phyloP scores from a whole-genome alignment of 2,797 vertebrate species.

The Spondyliosoma cantharus region DNA sequence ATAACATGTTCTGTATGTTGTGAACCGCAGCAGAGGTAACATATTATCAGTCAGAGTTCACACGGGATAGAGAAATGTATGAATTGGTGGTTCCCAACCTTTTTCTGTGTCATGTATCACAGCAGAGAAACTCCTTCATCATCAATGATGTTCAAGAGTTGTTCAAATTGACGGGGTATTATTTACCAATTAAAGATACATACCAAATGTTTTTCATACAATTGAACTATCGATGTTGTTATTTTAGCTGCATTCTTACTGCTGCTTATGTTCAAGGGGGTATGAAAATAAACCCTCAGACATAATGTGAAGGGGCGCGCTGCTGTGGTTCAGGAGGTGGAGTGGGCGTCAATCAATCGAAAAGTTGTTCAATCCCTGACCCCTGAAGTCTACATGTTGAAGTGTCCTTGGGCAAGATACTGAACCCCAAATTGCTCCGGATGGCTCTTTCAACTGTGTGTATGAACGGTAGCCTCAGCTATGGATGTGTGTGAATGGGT shows the following conservation, averaged over 20 bases:
- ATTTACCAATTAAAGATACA: background rate
- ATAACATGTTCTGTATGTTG: background rate
- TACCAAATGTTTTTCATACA: background rate
- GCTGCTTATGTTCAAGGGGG: too few relatives aligned
- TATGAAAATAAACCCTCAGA: too few relatives aligned
- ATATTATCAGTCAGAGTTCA: constrained; percentile 43
- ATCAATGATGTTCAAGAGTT: background rate
- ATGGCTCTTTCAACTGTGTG: too few relatives aligned
- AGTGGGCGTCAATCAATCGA: too few relatives aligned
- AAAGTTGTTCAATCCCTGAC: too few relatives aligned
- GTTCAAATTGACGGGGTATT: background rate
- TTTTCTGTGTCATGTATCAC: background rate
- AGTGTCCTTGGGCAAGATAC: too few relatives aligned
- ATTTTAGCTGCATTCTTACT: background rate
- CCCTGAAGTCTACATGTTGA: too few relatives aligned
- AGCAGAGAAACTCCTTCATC: background rate
- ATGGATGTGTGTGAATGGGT: too few relatives aligned
- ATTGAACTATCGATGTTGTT: background rate
- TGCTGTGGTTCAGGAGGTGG: too few relatives aligned
- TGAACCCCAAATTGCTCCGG: too few relatives aligned
- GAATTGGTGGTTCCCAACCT: background rate
- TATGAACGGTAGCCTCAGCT: too few relatives aligned
- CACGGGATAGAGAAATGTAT: background rate
- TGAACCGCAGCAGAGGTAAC: background rate
- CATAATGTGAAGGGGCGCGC: too few relatives aligned